Conservation (phyloP, 2,113 vertebrate genomes). For the Rhinopomastus cyanomelas region DNA sequence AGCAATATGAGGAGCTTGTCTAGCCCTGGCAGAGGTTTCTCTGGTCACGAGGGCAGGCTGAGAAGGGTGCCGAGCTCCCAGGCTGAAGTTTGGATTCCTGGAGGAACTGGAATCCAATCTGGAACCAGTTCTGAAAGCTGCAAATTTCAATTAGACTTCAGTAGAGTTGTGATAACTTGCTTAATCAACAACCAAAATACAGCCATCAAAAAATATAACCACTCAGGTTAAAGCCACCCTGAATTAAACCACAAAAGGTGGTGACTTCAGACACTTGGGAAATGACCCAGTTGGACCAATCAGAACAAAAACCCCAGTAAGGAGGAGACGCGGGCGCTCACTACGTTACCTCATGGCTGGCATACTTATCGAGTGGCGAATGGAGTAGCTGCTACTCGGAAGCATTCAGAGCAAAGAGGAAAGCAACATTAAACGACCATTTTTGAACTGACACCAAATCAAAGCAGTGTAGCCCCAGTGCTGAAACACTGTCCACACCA, state of each 20-base stretch:
- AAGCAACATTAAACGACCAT: conserved; percentile 66
- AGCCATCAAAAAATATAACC: too few relatives aligned
- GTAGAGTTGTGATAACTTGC: neutral
- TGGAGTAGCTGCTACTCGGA: conserved; percentile 95
- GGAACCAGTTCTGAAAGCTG: neutral
- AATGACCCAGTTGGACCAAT: neutral
- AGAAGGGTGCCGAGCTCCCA: neutral
- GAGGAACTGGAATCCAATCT: neutral
- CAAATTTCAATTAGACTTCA: neutral
- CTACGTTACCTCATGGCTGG: conserved; percentile 97
- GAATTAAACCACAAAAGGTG: neutral
- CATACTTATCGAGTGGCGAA: conserved; percentile 99
- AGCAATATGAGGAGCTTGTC: neutral
- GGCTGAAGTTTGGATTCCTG: neutral
- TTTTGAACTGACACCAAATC: accelerated
- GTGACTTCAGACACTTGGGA: accelerated
- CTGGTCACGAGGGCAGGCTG: neutral
- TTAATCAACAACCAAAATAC: neutral
- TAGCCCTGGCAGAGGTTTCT: neutral
- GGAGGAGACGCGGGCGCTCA: neutral
- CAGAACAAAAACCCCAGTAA: neutral
- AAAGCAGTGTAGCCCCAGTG: accelerated
- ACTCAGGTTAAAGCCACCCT: neutral
- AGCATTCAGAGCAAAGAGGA: conserved; percentile 83
- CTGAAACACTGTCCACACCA: neutral